Conservation (phyloP, 1,140 invertebrate species). For the Lerema accius region DNA sequence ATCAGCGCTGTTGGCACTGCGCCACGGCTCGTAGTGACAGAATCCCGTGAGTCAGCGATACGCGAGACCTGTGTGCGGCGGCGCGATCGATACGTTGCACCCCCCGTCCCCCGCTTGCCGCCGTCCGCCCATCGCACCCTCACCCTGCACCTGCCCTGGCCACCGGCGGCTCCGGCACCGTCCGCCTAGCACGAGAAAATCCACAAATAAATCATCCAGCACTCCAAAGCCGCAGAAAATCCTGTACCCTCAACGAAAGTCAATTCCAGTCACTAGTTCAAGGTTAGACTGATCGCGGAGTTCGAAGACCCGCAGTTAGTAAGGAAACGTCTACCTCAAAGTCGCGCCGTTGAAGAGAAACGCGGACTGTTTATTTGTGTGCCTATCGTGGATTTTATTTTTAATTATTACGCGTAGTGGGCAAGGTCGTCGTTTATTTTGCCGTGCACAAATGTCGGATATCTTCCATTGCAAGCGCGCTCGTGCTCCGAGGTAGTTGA, state of each 20-base stretch:
- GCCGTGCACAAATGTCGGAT: constrained; percentile 64
- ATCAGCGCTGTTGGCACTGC: constrained; percentile 61
- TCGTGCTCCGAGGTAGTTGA: constrained; percentile 58
- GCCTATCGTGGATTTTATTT: constrained; percentile 61
- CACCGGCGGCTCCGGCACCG: constrained; percentile 37
- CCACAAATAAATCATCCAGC: constrained; percentile 43
- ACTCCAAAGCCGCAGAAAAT: constrained; percentile 37
- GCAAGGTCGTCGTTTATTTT: constrained; percentile 59
- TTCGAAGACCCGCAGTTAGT: constrained; percentile 49
- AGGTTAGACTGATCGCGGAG: constrained; percentile 56
- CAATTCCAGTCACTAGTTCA: constrained; percentile 61
- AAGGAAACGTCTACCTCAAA: constrained; percentile 55
- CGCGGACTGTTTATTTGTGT: constrained; percentile 53
- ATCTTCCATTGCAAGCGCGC: constrained; percentile 57
- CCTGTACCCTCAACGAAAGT: constrained; percentile 48
- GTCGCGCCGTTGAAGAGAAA: constrained; percentile 43
- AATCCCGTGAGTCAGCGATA: constrained; percentile 70
- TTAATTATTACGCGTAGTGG: constrained; percentile 71
- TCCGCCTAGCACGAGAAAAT: constrained; percentile 45
- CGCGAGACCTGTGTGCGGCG: constrained; percentile 60
- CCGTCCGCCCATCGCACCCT: constrained; percentile 1
- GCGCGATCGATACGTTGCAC: constrained; percentile 72
- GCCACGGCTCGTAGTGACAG: constrained; percentile 60
- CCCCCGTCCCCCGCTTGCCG: constrained; percentile 39
- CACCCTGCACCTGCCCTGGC: constrained; percentile 49